phyloP scores from a whole-genome alignment of 2,797 vertebrate genomes.

The Chromis chromis region DNA sequence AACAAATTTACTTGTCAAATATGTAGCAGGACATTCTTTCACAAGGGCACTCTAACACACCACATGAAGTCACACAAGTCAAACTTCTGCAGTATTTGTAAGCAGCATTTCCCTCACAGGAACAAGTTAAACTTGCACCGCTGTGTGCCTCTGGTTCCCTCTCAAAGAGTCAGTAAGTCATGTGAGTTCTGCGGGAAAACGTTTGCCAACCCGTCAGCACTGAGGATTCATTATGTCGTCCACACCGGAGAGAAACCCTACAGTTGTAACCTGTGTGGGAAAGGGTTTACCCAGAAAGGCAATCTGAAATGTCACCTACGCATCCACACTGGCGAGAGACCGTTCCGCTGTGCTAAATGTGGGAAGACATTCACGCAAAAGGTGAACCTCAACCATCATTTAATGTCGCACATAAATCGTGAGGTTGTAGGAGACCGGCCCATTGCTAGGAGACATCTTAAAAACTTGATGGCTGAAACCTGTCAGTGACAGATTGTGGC shows the following conservation, averaged over 20 bases:
- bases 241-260: conserved; percentile 84
- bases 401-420: conserved; percentile 65
- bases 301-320: conserved; percentile 82
- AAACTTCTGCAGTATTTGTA: conserved; percentile 74
- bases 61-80: conserved; percentile 79
- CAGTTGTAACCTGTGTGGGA: conserved; percentile 79
- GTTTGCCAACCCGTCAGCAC: conserved; percentile 75
- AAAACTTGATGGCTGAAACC: not conserved
- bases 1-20: conserved; percentile 65
- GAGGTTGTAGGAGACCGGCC: conserved; percentile 22
- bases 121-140: conserved; percentile 66
- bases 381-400: conserved; percentile 78
- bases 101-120: conserved; percentile 66
- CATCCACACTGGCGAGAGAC: conserved; percentile 80
- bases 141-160: conserved; percentile 49
- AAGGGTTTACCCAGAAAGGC: conserved; percentile 82
- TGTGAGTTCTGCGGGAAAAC: conserved; percentile 78
- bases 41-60: conserved; percentile 70
- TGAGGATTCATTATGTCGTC: conserved; percentile 78
- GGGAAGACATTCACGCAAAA: conserved; percentile 80
- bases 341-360: conserved; percentile 76
- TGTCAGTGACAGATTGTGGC: conserved; percentile 5
- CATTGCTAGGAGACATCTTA: not conserved
- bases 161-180: conserved; percentile 25
- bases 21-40: conserved; percentile 70